phyloP scores from a whole-genome alignment of 2,113 vertebrate genomes.

The Neomonachus schauinslandi region DNA sequence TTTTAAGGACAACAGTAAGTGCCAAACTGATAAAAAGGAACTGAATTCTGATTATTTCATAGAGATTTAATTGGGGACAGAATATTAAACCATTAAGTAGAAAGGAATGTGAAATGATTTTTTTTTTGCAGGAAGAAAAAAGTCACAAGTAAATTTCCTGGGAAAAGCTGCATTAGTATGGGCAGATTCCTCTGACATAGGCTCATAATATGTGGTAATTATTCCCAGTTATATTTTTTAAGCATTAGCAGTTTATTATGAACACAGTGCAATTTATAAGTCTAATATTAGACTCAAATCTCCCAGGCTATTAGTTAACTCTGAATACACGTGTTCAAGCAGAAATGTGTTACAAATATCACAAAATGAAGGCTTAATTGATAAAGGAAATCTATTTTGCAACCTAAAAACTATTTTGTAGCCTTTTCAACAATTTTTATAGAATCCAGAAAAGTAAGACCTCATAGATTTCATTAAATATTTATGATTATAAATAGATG shows the following conservation, averaged over 20 bases:
- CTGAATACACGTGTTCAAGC: background rate
- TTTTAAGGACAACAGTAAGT: background rate
- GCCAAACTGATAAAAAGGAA: background rate
- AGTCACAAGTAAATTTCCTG: background rate
- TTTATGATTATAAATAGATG: background rate
- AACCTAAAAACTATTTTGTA: background rate
- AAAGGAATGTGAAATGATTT: background rate
- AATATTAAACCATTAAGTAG: background rate
- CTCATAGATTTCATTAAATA: background rate
- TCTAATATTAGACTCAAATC: background rate
- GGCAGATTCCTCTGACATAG: background rate
- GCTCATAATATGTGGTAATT: background rate
- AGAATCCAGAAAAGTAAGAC: background rate
- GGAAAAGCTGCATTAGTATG: background rate
- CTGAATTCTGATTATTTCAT: background rate
- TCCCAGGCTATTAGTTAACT: background rate
- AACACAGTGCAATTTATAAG: slow-evolving; percentile 25
- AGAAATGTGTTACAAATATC: background rate
- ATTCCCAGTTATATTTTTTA: slow-evolving; percentile 51
- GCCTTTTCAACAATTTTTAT: background rate
- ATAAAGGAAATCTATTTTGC: background rate
- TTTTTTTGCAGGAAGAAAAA: background rate
- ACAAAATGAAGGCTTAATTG: background rate
- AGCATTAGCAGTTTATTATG: background rate
- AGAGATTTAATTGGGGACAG: background rate